Percentiles rank a stretch among this genome's conserved stretches.
These are phyloP conservation scores for Pachliopta kotzebuea DNA, from an alignment of 2,888 invertebrate species.

Conservation along the genomic window DNA sequence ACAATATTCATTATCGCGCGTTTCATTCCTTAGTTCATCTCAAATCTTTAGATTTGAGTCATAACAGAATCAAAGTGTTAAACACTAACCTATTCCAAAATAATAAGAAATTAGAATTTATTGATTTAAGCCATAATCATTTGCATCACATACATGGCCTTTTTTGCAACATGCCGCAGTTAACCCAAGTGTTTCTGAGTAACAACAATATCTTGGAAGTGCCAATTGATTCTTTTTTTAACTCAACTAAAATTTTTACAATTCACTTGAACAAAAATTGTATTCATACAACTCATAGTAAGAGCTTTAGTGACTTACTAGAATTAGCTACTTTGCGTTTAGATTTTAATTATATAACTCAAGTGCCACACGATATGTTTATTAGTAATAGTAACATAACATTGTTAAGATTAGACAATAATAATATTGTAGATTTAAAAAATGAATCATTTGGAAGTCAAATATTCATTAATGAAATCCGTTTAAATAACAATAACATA, in stretches of 20 bases:
- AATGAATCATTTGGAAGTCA: slow-evolving; percentile 89
- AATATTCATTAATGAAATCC: slow-evolving; percentile 86
- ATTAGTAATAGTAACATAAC: slow-evolving; percentile 87
- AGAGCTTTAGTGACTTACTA: slow-evolving; percentile 87
- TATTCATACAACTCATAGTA: slow-evolving; percentile 88
- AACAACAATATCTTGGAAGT: slow-evolving; percentile 95
- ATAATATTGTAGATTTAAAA: slow-evolving; percentile 88
- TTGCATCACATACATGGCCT: slow-evolving; percentile 92
- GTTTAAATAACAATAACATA: slow-evolving; percentile 91
- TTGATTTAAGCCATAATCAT: slow-evolving; percentile 94
- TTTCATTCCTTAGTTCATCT: slow-evolving; percentile 88
- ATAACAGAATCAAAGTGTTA: slow-evolving; percentile 91
- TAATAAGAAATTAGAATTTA: slow-evolving; percentile 87
- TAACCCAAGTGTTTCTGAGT: slow-evolving; percentile 89
- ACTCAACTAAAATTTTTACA: slow-evolving; percentile 88
- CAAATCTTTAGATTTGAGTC: slow-evolving; percentile 91
- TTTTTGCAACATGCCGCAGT: slow-evolving; percentile 88
- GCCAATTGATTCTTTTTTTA: slow-evolving; percentile 90
- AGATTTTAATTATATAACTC: slow-evolving; percentile 91
- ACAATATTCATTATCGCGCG: slow-evolving; percentile 87
- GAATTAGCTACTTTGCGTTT: slow-evolving; percentile 90
- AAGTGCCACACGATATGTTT: slow-evolving; percentile 89
- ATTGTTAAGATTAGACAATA: slow-evolving; percentile 91
- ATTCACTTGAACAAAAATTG: slow-evolving; percentile 94
- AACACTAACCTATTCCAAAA: slow-evolving; percentile 88